Base-by-base conservation (phyloP, 2,888 invertebrate species). In the Scaptomyza flava region DNA sequence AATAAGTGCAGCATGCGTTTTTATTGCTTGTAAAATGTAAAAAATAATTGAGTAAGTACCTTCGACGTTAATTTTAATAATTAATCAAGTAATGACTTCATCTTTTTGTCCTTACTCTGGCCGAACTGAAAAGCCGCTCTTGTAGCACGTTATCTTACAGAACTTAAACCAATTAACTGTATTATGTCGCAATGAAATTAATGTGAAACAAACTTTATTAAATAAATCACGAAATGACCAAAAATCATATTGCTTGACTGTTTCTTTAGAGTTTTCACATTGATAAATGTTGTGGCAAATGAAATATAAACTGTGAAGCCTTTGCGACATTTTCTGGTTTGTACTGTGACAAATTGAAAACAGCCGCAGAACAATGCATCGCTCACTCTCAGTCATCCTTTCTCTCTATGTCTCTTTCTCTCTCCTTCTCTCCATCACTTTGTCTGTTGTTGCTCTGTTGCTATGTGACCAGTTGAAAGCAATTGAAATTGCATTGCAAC, bases 401-500 rank as follows among this genome's bases (percentile, higher is more conserved):
- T 14, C 11, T 34, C 27, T 14, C 11, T 11, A 6, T 31, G 8
- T 23, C 20, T 12, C 17, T 41, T 9, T 17, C 5, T 11, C 11
- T 14, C 36, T 36, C 36, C 6, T 2, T 7, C 36, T 36, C 4
- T 36, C 27, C 6, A 27, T 36, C 4, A 14, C 36, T 30, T 14
- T 53, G 8, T 17, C 30, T 34, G 34, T 34, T 34, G 27, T 31
- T 47, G 38, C 38, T 59, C 43, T 46, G 20, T 47, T 41, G 12
- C 14, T 48, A 38, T 38, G 38, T 42, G 53, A 47, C 57, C 31
- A 59, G 53, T 50, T 38, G 62, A 33, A 64, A 64, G 61, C 77
- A 81, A 79, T 74, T 81, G 74, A 77, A 81, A 79, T 79, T 56
- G 65, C 66, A 67, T 77, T 70, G 71, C 68, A 65, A 70, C 69